These are phyloP conservation scores for Sebastes aleutianus DNA, from an alignment of 2,797 vertebrate species.

Conservation along the genomic window DNA sequence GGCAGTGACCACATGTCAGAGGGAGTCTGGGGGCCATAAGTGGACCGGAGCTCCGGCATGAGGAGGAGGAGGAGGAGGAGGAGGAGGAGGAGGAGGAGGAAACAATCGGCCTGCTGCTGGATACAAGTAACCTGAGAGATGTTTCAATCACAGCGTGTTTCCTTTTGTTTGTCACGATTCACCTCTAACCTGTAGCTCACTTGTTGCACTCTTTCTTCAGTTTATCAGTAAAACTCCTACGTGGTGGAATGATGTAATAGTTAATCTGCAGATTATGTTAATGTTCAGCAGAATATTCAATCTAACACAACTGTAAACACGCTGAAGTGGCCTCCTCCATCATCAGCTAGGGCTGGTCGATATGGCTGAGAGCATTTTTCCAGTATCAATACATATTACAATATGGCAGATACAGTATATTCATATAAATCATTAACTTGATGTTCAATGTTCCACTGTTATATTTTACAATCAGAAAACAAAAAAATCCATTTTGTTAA, in stretches of 20 bases:
- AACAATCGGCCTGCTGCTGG: conserved; percentile 41
- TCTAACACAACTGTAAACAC: background rate
- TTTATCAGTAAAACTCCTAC: background rate
- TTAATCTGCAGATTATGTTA: conserved; percentile 1
- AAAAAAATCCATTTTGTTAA: background rate
- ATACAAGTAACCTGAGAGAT: conserved; percentile 38
- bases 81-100: conserved; percentile 32
- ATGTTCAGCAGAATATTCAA: background rate
- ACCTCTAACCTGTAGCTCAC: conserved; percentile 54
- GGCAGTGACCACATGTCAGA: conserved; percentile 82
- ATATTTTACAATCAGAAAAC: background rate
- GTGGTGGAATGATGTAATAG: background rate
- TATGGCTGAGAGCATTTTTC: background rate
- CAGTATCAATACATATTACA: background rate
- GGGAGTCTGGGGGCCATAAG: conserved; percentile 62
- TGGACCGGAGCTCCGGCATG: conserved; percentile 40
- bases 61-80: conserved; percentile 27
- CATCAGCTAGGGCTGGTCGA: background rate
- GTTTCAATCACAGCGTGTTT: conserved; percentile 27
- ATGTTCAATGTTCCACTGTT: background rate
- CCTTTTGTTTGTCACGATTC: conserved; percentile 31
- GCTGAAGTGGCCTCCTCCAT: background rate
- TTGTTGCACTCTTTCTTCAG: conserved; percentile 38
- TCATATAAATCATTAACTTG: background rate
- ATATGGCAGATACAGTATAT: background rate